Base-by-base conservation (phyloP, 2,113 vertebrate genomes). In the Psilopsiagon aymara region DNA sequence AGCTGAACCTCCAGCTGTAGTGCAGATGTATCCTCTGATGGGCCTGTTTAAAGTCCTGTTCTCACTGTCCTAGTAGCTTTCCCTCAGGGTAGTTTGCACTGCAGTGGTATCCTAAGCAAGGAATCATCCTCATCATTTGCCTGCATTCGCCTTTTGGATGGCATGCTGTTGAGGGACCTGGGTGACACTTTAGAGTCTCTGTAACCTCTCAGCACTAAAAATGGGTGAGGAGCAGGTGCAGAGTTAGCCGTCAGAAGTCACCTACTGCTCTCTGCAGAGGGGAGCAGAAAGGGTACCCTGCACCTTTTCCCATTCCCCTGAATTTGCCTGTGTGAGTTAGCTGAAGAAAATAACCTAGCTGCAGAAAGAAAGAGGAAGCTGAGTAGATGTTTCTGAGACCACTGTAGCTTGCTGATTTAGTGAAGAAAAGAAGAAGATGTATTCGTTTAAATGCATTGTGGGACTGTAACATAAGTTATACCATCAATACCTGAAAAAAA, bases 201-300 rank as follows among this genome's bases (percentile, higher is more conserved):
- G n/a, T 46, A 60, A 46, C 29, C 44, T 51, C 69, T 89, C 66
- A 89, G 33, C 16, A 33, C 29, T 35, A 35, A 55, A 69, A 39
- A 11, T 7, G 12, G 16, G 9, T 59, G 33, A 63, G 28, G 19
- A 81, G 21, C 41, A 77, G 31, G 27, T 70, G 37, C n/a, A 70
- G 68, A 70, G 12, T 3, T 28, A 77, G 33, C 23, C 0, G 0
- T 35, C 9, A 71, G 62, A 78, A 88, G 14, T 47, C n/a, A 1
- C 51, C 37, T 66, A 14, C 21, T 1, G 1, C 33, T 67, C 35
- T 77, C 44, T 83, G 51, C 23, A 73, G 31, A 62, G n/a, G 49
- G 21, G 69, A 91, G 17, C 27, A 53, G 60, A 49, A 63, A 19
- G 39, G 27, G 7, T 43, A 25, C 21, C 16, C 33, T 43, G 25